phyloP scores from a whole-genome alignment of 2,113 vertebrate genomes.

The Cranoglanis bouderius region DNA sequence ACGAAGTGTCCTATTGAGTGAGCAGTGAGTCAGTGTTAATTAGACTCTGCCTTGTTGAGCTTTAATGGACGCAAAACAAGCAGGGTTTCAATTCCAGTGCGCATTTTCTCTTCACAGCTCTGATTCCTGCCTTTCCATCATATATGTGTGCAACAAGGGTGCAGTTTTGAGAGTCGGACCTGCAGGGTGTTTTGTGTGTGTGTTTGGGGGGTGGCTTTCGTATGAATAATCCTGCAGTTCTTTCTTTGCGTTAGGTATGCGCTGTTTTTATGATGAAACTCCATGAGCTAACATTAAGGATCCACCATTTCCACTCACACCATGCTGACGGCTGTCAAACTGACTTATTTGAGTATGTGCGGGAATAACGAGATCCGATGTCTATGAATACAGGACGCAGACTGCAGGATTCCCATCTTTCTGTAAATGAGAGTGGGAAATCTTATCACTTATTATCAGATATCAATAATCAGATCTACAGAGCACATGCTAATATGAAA shows the following conservation, averaged over 20 bases:
- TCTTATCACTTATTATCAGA: not conserved
- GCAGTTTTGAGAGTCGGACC: constrained; percentile 17
- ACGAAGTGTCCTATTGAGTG: constrained; percentile 13
- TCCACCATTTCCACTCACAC: not conserved
- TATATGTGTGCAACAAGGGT: not conserved
- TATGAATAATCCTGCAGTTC: not conserved
- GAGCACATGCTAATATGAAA: not conserved
- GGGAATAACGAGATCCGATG: not conserved
- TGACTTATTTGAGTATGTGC: not conserved
- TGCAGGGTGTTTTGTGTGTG: constrained; percentile 19
- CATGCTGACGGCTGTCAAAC: not conserved
- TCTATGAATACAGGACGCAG: not conserved
- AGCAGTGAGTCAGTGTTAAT: constrained; percentile 17
- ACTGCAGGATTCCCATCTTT: not conserved
- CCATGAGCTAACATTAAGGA: not conserved
- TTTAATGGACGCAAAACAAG: constrained; percentile 7
- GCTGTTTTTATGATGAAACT: constrained; percentile 16
- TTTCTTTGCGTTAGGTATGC: not conserved
- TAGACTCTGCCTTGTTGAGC: constrained; percentile 6
- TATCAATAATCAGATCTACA: not conserved
- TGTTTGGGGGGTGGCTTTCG: not conserved
- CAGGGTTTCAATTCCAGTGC: not conserved
- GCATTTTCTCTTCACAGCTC: constrained; percentile 25
- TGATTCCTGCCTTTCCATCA: constrained; percentile 23
- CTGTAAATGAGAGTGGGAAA: not conserved